phyloP scores from a whole-genome alignment of 2,797 vertebrate genomes.

The Spondyliosoma cantharus region DNA sequence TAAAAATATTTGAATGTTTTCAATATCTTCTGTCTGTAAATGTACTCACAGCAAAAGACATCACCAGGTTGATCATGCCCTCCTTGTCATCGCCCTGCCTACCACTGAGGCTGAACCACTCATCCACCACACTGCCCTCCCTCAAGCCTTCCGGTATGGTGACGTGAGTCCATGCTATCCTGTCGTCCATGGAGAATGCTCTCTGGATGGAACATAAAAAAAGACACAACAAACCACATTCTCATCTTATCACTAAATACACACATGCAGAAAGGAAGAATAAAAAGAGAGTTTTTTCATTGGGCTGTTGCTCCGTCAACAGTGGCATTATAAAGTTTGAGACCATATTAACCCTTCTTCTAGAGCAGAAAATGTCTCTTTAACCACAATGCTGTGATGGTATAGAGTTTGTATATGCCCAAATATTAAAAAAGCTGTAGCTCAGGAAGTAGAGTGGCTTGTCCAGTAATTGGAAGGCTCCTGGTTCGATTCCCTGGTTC shows the following conservation, averaged over 20 bases:
- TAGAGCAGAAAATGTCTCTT: neutral
- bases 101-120: conserved; percentile 96
- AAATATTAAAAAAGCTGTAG: neutral
- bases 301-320: neutral
- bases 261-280: neutral
- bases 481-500: too few relatives aligned
- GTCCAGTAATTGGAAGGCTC: too few relatives aligned
- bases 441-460: too few relatives aligned
- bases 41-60: conserved; percentile 93
- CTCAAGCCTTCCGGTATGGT: conserved; percentile 92
- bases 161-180: conserved; percentile 98
- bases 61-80: conserved; percentile 98
- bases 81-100: conserved; percentile 98
- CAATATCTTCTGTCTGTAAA: too few relatives aligned
- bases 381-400: neutral
- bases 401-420: neutral
- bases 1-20: too few relatives aligned
- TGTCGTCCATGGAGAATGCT: conserved; percentile 98
- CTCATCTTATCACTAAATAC: neutral
- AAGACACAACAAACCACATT: neutral
- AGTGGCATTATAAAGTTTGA: neutral
- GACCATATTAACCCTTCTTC: neutral
- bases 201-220: conserved; percentile 79
- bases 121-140: conserved; percentile 92
- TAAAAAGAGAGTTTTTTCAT: neutral